Base-by-base conservation (phyloP, 2,888 invertebrate species). In the Stenchaetothrips biformis region DNA sequence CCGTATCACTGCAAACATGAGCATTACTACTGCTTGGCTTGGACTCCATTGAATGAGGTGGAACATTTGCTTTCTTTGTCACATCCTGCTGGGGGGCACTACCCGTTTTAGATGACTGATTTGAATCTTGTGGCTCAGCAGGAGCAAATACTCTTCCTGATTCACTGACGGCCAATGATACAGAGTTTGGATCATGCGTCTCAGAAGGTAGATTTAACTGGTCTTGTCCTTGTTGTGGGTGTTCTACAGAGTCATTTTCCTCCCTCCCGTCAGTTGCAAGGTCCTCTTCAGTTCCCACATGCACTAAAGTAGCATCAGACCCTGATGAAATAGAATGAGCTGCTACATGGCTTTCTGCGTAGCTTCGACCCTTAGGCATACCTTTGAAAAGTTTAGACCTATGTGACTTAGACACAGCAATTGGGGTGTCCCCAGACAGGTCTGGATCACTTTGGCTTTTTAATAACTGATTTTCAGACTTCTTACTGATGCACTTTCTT, bases 241-340 rank as follows among this genome's bases (percentile, higher is more conserved):
- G 21, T 11, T 59, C 59, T 13, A 59, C 13, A 13, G 11, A 16
- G 13, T 59, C 59, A 59, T 59, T 59, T 18, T 59, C 59, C 9
- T 74, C 67, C 25, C 80, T 81, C 79, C 87, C 87, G 49, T 88
- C 86, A 83, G 88, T 88, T 82, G 89, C 89, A 67, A 67, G 53
- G 18, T 47, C 62, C 67, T 78, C 67, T 25, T 80, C 77, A 18
- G 49, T 74, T 21, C 67, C 67, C 7, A 74, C 25, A 9, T 25
- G 21, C 0, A 74, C 67, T 25, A 74, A 74, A 7, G 67, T 74
- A 11, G 67, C 67, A 21, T 74, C 67, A 21, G 67, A 74, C 0
- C 67, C 67, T 9, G 67, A 74, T 0, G 67, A 74, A 74, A 74
- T 25, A 25, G 67, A 74, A 21, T 74, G 67, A 74, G 21, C 25